Evolutionary conservation across 2,797 vertebrate species (phyloP), one percentile per base, ranked within the genome.

Genomic region (Dendrocincla fuliginosa): DNA sequence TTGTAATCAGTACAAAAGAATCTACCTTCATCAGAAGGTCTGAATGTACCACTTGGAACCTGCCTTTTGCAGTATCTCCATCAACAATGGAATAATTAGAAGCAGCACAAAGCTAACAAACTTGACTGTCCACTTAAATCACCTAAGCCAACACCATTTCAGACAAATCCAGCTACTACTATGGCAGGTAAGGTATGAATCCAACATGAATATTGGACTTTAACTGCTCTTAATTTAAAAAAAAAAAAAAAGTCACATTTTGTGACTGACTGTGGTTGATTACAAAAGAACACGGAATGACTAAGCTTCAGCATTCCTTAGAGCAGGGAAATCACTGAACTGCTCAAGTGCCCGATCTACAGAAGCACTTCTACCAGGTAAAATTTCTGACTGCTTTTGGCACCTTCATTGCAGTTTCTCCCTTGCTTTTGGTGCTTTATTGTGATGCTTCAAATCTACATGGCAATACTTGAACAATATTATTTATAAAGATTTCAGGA

Each of bases 261-360:
- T 64, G 27, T 59, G n/a, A 88, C 57, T 67, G 16, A 71, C 30
- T 55, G 14, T 33, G 49, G 18, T 25, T 9, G 11, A 56, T 23
- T 24, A 41, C 1, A 0, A 2, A 55, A 52, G 13, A 84, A 75
- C 17, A 27, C 10, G 1, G 0, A 78, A 47, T 12, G 13, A 37
- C 23, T 50, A 27, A 11, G 4, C 11, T 53, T 56, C 20, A 53
- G 17, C 56, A 53, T 35, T 80, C 8, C 13, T 64, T 67, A 16
- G 2, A 4, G 39, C 11, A 89, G 23, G 30, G 3, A 8, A 74
- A 69, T 33, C 28, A 52, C 50, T 52, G 10, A 81, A 79, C 28
- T 37, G 28, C 16, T 16, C 0, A 1, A 85, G 23, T 23, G 24
- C 9, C 46, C 41, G 28, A 41, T 41, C 71, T 41, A 88, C 25